Evolutionary conservation across 2,888 invertebrate genomes (phyloP).

Genomic region (Eupithecia insigniata): DNA sequence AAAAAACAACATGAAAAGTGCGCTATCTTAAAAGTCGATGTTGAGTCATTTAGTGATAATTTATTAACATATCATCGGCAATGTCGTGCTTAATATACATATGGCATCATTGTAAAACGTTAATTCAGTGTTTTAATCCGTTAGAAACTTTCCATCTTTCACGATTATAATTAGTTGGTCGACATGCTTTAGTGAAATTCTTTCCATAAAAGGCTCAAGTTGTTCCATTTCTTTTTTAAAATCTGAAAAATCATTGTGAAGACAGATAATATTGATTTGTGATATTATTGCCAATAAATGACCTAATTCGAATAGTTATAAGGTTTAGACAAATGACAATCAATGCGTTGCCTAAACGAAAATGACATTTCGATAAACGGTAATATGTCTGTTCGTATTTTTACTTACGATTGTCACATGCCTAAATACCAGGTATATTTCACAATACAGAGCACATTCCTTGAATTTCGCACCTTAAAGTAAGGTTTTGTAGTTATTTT

Average conservation of each 20-base stretch:
- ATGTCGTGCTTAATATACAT: conserved; percentile 77
- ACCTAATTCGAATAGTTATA: conserved; percentile 60
- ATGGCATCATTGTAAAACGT: conserved; percentile 58
- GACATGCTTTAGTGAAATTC: neutral
- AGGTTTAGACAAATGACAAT: conserved; percentile 37
- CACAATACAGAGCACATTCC: conserved; percentile 65
- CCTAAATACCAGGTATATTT: conserved; percentile 29
- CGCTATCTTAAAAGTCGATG: conserved; percentile 45
- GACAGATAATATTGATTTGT: conserved; percentile 72
- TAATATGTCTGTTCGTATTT: neutral
- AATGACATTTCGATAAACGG: neutral
- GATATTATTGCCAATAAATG: conserved; percentile 75
- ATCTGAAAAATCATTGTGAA: conserved; percentile 31
- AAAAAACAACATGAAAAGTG: conserved; percentile 6
- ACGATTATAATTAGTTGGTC: neutral
- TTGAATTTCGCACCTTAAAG: conserved; percentile 65
- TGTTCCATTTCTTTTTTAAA: conserved; percentile 32
- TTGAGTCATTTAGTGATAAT: conserved; percentile 64
- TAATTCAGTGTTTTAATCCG: conserved; percentile 23
- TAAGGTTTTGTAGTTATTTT: conserved; percentile 73
- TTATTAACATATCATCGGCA: conserved; percentile 78
- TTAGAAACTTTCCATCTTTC: neutral
- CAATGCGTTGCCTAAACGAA: neutral
- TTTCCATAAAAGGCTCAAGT: conserved; percentile 39
- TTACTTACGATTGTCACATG: conserved; percentile 6